A percentile compares a stretch with the other conserved stretches of the same genome.
phyloP scores from a whole-genome alignment of 2,797 vertebrate genomes.

The Schizopygopsis pylzovi region DNA sequence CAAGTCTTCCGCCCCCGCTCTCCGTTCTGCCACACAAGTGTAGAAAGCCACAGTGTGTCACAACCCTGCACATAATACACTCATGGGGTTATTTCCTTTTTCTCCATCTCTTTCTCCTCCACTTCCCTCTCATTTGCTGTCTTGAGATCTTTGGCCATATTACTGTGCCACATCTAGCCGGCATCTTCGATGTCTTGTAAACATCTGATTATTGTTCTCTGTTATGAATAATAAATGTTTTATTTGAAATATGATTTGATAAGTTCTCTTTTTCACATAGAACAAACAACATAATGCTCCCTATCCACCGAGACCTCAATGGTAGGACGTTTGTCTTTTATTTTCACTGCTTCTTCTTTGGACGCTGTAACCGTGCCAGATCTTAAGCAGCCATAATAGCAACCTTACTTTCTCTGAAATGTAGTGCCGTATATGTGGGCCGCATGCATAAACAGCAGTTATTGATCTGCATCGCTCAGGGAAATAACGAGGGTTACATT shows the following conservation, averaged over 20 bases:
- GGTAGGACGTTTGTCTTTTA: slow-evolving; percentile 25
- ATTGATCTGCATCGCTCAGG: slow-evolving; percentile 59
- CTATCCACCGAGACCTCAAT: background rate
- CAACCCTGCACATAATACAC: slow-evolving; percentile 46
- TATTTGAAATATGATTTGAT: slow-evolving; percentile 24
- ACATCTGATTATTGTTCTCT: slow-evolving; percentile 18
- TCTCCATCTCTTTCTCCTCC: background rate
- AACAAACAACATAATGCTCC: slow-evolving; percentile 22
- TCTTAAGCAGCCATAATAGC: slow-evolving; percentile 63
- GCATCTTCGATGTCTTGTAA: slow-evolving; percentile 3
- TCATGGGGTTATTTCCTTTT: slow-evolving; percentile 29
- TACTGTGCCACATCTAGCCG: background rate
- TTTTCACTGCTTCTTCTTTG: slow-evolving; percentile 45
- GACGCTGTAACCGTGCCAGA: slow-evolving; percentile 50
- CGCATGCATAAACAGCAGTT: slow-evolving; percentile 63
- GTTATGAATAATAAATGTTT: slow-evolving; percentile 33
- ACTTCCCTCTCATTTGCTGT: slow-evolving; percentile 17
- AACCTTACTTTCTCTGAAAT: slow-evolving; percentile 59
- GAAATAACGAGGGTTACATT: slow-evolving; percentile 61
- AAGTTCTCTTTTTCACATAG: slow-evolving; percentile 24
- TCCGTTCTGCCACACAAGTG: slow-evolving; percentile 40
- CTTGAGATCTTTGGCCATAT: slow-evolving; percentile 3
- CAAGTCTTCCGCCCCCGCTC: slow-evolving; percentile 60
- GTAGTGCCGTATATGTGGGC: slow-evolving; percentile 55
- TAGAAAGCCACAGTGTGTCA: slow-evolving; percentile 54